Evolutionary conservation across 2,888 invertebrate species (phyloP).

Genomic region (Nomada ferruginata): DNA sequence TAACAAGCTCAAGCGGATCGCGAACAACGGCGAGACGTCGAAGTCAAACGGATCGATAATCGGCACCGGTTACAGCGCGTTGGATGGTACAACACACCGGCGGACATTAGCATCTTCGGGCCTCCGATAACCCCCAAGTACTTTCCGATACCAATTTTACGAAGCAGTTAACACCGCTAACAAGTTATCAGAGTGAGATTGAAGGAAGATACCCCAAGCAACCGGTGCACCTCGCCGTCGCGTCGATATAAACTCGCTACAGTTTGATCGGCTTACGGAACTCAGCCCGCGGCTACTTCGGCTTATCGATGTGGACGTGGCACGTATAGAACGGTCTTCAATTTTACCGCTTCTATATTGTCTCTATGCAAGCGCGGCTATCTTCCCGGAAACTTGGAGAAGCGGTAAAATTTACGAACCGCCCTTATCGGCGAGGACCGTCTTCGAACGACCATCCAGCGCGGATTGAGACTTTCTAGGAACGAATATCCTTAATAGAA

Average conservation of each 20-base stretch:
- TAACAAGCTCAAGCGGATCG: slow-evolving; percentile 1
- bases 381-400: slow-evolving; percentile 41
- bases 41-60: slow-evolving; percentile 17
- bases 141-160: slow-evolving; percentile 69
- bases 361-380: slow-evolving; percentile 29
- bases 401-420: slow-evolving; percentile 45
- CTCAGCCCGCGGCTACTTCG: slow-evolving; percentile 66
- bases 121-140: slow-evolving; percentile 49
- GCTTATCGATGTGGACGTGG: slow-evolving; percentile 54
- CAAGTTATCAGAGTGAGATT: slow-evolving; percentile 70
- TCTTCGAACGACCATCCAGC: not conserved
- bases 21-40: not conserved
- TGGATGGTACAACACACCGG: slow-evolving; percentile 16
- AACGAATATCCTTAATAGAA: not conserved
- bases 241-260: slow-evolving; percentile 62
- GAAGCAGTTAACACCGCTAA: slow-evolving; percentile 70
- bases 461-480: not conserved
- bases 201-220: slow-evolving; percentile 67
- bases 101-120: slow-evolving; percentile 37
- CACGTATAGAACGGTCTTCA: slow-evolving; percentile 3
- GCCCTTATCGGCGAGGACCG: slow-evolving; percentile 18
- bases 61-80: slow-evolving; percentile 10
- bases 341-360: slow-evolving; percentile 51
- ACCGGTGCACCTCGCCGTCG: slow-evolving; percentile 36
- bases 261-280: slow-evolving; percentile 74